Evolutionary conservation across 2,113 vertebrate species (phyloP), one percentile per base, ranked within the genome.

Genomic region (Corvus moneduloides): DNA sequence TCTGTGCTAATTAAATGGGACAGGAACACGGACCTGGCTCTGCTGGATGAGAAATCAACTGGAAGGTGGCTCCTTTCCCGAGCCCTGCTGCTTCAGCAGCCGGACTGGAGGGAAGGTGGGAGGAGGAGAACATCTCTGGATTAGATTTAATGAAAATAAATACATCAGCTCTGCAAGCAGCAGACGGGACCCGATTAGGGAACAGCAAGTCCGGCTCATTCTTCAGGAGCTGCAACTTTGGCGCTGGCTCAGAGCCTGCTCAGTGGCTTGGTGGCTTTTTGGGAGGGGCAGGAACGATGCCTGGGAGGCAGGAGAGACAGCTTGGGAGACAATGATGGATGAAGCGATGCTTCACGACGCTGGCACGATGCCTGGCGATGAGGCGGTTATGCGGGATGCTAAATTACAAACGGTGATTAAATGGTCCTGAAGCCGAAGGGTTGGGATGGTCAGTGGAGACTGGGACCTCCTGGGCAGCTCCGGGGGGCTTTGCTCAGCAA

Each of bases 121-220:
- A 76, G 82, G 79, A 66, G 54, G 66, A 84, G 52, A 89, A 28
- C 4, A 80, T 32, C 82, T 72, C 39, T 33, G 93, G 72, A 84
- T 90, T 84, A 78, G 84, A 68, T 49, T 3, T 95, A 96, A 97
- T 96, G 92, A 96, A 95, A 96, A 97, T 78, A 95, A 95, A 97
- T 96, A 14, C 24, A 59, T 89, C 63, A 17, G 71, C 67, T 62
- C 62, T 37, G 64, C 14, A 3, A 66, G 91, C 74, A 77, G 91
- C 94, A 95, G 83, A 20, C 49, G 18, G 72, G 69, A 48, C 77
- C 62, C 20, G 17, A n/a, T 44, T 2, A 37, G 87, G 79, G 88
- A 93, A 3, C 82, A 64, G 79, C 72, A 1, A 88, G 79, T 39
- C 90, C 72, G 11, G 80, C 72, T 87, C 54, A 2, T 83, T 94